Base-by-base conservation (phyloP, 2,797 vertebrate species). In the Botia kubotai region DNA sequence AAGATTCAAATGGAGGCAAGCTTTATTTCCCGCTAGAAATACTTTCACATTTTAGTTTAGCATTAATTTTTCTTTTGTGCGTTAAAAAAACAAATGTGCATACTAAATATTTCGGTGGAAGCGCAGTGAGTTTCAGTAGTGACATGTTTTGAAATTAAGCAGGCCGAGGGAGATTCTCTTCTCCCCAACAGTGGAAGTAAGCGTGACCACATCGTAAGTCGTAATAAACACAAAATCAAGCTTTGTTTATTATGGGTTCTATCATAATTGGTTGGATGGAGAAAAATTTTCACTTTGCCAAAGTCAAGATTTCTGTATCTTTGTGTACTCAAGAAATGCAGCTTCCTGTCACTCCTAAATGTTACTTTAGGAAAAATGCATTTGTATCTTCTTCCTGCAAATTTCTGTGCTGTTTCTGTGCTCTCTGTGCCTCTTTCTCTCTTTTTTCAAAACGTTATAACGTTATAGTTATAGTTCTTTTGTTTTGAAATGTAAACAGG, bases 101-200 rank as follows among this genome's bases (percentile, higher is more conserved):
- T 65, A 65, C 57, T 79, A 79, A 79, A 65, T 39, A 71, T 62
- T 72, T 53, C 3, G 72, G 23, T 72, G 46, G 77, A 72, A 53
- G 46, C 14, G 6, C 43, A 21, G 77, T 13, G 11, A 21, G 58
- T 62, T 71, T 72, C 21, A 63, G 29, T 53, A 43, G 71, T 71
- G 55, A 36, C 43, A 17, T 79, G 46, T 72, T 79, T 65, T 65
- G 68, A 79, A 53, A 65, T 65, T 29, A 16, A 16, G 10, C 57
- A 63, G 29, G 57, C 46, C 0, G 36, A 53, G 14, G 19, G 58
- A 53, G 69, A 46, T 46, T 46, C 43, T 39, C 36, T 46, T 46
- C 43, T 11, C 10, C 43, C 43, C 10, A 46, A 66, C 48, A 53
- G 6, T 26, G 13, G 63, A 19, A 26, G 63, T 53, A 39, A 52